Evolutionary conservation across 2,888 invertebrate species (phyloP), one percentile per base, ranked within the genome.

Genomic region (Embidobia sp.): DNA sequence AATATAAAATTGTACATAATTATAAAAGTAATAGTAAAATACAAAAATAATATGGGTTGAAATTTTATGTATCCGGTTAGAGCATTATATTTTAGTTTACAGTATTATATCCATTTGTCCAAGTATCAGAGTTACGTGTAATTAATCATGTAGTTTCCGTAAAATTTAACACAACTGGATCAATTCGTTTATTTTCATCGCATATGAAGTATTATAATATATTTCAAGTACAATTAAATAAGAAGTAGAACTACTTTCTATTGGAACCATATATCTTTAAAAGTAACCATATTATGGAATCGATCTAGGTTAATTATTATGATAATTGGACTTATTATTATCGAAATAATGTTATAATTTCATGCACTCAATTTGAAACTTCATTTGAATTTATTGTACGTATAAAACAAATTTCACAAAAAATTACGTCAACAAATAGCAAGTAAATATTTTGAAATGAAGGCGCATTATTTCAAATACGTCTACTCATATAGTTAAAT

Each of bases 211-310:
- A 55, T 57, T 67, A 55, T 57, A 57, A 67, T 48, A 26, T 57
- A 57, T 37, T 29, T 33, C 42, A 19, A n/a, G 53, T 33, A 53
- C 46, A 66, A 66, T 66, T 55, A 66, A 53, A 44, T 55, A 48
- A 13, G 31, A 66, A 67, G 67, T 67, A 13, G 69, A 59, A 44
- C 69, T 69, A 59, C 69, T 69, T 69, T 69, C 69, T 69, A 69
- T 49, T 40, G 22, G 26, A 59, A 69, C 59, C 22, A 33, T 51
- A 42, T 59, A 57, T 15, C 18, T 19, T 35, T 15, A 37, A 35
- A 57, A 13, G 3, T 18, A 48, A 18, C 11, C 37, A 40, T 40
- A 29, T 35, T 19, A 42, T 42, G 22, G 18, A 6, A 10, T 29
- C 11, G 10, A 69, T 49, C 22, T 69, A 48, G 67, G 67, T 57